Evolutionary conservation across 2,888 invertebrate species (phyloP).

Genomic region (Seladonia tumulorum): DNA sequence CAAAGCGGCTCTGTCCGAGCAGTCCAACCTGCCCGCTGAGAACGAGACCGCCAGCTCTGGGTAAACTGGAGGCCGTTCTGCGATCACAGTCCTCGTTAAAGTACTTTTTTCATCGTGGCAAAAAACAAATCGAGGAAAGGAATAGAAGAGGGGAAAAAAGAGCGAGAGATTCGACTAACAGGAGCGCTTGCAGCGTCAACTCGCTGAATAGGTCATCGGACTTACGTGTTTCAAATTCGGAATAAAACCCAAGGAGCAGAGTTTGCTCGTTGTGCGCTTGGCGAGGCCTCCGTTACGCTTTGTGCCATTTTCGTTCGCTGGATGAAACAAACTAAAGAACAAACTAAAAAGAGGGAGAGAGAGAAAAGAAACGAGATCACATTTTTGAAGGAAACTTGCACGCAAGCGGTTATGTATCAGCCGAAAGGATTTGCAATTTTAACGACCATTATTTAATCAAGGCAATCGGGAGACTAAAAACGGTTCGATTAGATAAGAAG

Average conservation of each 20-base stretch:
- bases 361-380: neutral
- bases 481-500: conserved; percentile 36
- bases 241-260: conserved; percentile 42
- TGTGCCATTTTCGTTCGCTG: conserved; percentile 74
- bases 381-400: conserved; percentile 49
- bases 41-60: conserved; percentile 88
- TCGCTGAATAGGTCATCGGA: conserved; percentile 54
- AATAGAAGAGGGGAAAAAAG: neutral
- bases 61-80: conserved; percentile 81
- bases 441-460: conserved; percentile 52
- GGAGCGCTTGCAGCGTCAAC: conserved; percentile 52
- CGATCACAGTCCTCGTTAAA: conserved; percentile 58
- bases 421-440: conserved; percentile 55
- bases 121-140: conserved; percentile 46
- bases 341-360: neutral
- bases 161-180: conserved; percentile 52
- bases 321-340: conserved; percentile 32
- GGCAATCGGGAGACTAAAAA: conserved; percentile 39
- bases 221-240: conserved; percentile 58
- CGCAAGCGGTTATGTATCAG: conserved; percentile 53
- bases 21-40: conserved; percentile 81
- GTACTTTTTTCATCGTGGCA: conserved; percentile 53
- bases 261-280: conserved; percentile 47
- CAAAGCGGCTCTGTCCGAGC: conserved; percentile 88
- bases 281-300: conserved; percentile 70